Evolutionary conservation across 2,888 invertebrate species (phyloP).

Genomic region (Apomyelois bistriatella): DNA sequence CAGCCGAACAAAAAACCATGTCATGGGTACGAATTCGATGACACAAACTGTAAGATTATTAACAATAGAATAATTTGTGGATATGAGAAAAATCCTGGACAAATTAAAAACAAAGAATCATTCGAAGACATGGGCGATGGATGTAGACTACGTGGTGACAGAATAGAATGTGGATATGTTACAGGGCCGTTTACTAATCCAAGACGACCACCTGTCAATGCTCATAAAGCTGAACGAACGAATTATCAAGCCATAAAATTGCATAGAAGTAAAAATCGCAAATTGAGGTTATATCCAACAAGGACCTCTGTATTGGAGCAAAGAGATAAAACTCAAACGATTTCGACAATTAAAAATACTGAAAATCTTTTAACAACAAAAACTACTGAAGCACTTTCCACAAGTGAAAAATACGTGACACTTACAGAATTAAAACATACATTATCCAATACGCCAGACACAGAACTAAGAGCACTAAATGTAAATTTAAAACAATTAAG

Average conservation of each 20-base stretch:
- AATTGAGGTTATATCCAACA: not conserved
- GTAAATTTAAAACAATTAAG: not conserved
- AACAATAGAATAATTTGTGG: constrained; percentile 57
- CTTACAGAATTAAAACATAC: not conserved
- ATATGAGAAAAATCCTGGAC: constrained; percentile 52
- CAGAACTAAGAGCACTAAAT: not conserved
- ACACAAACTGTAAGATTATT: constrained; percentile 40
- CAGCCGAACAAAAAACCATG: constrained; percentile 15
- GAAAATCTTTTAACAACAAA: too few relatives aligned
- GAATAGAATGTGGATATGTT: constrained; percentile 62
- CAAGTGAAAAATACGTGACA: not conserved
- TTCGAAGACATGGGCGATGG: constrained; percentile 41
- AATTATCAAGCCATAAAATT: not conserved
- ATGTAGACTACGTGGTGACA: constrained; percentile 46
- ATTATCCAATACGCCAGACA: not conserved
- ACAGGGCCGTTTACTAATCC: constrained; percentile 24
- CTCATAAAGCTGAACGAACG: not conserved
- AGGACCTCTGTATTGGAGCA: not conserved
- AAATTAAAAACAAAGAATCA: constrained; percentile 24
- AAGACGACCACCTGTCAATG: constrained; percentile 26
- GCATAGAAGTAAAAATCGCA: not conserved
- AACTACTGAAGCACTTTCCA: too few relatives aligned
- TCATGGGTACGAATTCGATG: constrained; percentile 48
- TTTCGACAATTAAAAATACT: too few relatives aligned
- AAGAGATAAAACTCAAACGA: not conserved